Evolutionary conservation across 2,113 vertebrate species (phyloP).

Genomic region (Gopherus evgoodei): DNA sequence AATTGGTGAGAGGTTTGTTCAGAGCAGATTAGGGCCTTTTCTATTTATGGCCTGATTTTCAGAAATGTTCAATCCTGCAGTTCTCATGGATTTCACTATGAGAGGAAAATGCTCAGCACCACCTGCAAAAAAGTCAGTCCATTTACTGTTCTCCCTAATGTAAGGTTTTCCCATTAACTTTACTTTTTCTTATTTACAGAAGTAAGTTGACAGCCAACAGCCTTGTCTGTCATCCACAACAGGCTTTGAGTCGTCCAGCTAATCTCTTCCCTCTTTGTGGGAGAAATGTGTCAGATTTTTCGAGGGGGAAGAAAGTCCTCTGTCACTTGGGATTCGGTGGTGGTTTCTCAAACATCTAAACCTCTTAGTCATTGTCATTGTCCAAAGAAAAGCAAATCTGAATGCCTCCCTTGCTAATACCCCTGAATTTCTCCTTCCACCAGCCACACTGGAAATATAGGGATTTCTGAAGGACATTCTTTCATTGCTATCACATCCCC

Average conservation of each 20-base stretch:
- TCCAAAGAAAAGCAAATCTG: not conserved
- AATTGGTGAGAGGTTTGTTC: not conserved
- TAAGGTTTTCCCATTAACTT: not conserved
- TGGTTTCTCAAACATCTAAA: not conserved
- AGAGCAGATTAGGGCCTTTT: not conserved
- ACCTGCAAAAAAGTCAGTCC: not conserved
- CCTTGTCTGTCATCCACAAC: not conserved
- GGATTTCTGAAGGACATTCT: not conserved
- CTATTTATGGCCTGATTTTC: accelerated
- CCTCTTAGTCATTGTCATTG: not conserved
- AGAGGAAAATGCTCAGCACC: not conserved
- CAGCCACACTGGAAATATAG: not conserved
- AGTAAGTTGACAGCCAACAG: constrained; percentile 13
- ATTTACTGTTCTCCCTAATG: not conserved
- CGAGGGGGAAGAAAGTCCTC: not conserved
- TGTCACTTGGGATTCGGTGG: not conserved
- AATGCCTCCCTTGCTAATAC: not conserved
- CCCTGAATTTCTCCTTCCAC: not conserved
- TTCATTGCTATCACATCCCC: not conserved
- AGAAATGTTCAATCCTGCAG: not conserved
- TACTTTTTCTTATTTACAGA: not conserved
- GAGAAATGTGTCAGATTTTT: constrained; percentile 2
- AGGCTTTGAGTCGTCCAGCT: not conserved
- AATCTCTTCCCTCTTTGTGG: constrained; percentile 18
- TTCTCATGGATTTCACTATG: not conserved